Evolutionary conservation across 2,797 vertebrate genomes (phyloP), one percentile per base, ranked within the genome.

Genomic region (Aldrovandia affinis): DNA sequence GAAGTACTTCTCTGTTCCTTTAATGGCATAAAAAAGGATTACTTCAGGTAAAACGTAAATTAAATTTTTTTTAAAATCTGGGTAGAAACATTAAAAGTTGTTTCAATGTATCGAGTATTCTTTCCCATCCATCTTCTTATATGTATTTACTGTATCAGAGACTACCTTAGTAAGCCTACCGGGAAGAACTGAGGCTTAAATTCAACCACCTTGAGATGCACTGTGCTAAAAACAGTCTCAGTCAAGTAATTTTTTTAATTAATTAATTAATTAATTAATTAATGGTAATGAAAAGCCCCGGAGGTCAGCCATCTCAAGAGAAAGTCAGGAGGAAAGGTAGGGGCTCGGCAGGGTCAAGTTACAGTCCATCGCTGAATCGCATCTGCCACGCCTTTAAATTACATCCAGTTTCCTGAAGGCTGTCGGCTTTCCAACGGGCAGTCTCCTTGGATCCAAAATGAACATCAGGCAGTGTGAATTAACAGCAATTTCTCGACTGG

Each of bases 211-310:
- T 55, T 47, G 82, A 61, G 39, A 83, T 28, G 0, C 20, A 47
- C 39, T 30, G n/a, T 15, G 54, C 55, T 61, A 83, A 78, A 83
- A 63, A 83, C 78, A 78, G 82, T n/a, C 65, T n/a, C 18, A 33
- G 57, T 77, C 25, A 63, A 83, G 82, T 78, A 55, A 83, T 83
- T 78, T 73, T 42, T 47, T 63, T 30, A 63, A 7, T 28, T 4
- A 63, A 83, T 83, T 61, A 78, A 83, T 83, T 77, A 20, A 77
- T 63, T 30, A 3, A 83, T 78, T 78, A 78, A 77, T 83, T 57
- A 30, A 59, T 44, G 36, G 20, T 50, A 79, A 83, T 78, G 59
- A 83, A 83, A 1, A 30, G 61, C 75, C 55, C 59, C n/a, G 55
- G 18, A 44, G 44, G 83, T 61, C 39, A 42, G 55, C 39, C 59